These are phyloP conservation scores for Carlito syrichta DNA, from an alignment of 2,113 vertebrate species.

Conservation along the genomic window DNA sequence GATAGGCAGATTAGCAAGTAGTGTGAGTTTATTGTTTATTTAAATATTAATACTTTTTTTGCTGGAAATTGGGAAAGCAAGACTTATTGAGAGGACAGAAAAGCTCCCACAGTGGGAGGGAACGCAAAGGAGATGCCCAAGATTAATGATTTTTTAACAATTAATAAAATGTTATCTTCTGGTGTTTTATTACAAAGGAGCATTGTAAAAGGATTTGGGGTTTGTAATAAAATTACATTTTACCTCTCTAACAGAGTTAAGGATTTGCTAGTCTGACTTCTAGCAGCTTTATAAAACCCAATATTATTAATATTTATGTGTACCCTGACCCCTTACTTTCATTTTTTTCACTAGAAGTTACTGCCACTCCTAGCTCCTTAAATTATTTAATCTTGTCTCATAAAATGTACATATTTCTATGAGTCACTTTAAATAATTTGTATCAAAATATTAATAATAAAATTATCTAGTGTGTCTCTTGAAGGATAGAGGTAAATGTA, in stretches of 20 bases:
- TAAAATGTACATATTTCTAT: not conserved
- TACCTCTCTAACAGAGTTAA: not conserved
- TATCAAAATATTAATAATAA: not conserved
- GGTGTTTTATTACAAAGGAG: not conserved
- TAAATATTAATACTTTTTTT: not conserved
- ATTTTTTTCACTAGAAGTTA: not conserved
- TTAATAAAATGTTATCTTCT: not conserved
- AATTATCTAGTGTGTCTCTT: not conserved
- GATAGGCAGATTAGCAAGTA: not conserved
- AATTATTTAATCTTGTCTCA: not conserved
- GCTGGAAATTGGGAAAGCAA: no score
- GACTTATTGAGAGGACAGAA: no score
- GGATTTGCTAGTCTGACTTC: not conserved
- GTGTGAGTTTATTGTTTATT: not conserved
- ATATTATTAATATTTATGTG: not conserved
- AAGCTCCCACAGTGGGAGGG: no score
- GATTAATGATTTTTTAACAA: no score
- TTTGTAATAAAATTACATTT: not conserved
- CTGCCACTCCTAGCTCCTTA: not conserved
- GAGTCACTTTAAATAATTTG: not conserved
- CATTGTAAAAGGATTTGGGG: not conserved
- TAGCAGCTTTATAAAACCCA: not conserved
- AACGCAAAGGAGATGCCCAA: no score
- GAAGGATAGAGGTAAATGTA: not conserved
- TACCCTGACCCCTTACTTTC: not conserved